These are phyloP conservation scores for Menidia menidia DNA, from an alignment of 2,797 vertebrate genomes.

Conservation along the genomic window DNA sequence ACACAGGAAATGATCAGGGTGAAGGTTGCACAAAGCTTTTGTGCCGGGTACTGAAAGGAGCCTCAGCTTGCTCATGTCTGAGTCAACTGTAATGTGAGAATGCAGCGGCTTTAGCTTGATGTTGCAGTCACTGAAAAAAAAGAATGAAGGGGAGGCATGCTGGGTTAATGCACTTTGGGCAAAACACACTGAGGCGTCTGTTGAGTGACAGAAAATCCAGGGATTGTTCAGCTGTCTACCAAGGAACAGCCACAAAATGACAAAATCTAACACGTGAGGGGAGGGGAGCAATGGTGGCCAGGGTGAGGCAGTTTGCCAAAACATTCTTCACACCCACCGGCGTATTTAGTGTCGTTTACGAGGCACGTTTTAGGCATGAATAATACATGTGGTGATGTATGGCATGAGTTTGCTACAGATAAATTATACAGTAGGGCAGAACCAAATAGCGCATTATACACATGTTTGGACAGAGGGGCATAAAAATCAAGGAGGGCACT, in stretches of 20 bases:
- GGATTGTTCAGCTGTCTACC: constrained; percentile 74
- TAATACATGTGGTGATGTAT: constrained; percentile 75
- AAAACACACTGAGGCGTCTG: constrained; percentile 49
- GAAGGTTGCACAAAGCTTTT: constrained; percentile 59
- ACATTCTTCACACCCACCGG: constrained; percentile 60
- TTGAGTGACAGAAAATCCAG: constrained; percentile 63
- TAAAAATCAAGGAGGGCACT: constrained; percentile 57
- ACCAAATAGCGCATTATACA: constrained; percentile 50
- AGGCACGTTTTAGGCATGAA: constrained; percentile 74
- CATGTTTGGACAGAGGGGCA: constrained; percentile 58
- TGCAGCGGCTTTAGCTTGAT: constrained; percentile 41
- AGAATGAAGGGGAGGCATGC: constrained; percentile 16
- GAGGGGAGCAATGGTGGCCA: constrained; percentile 7
- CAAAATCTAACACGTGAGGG: constrained; percentile 41
- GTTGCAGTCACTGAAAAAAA: constrained; percentile 28
- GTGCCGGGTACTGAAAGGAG: constrained; percentile 56
- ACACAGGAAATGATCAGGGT: constrained; percentile 43
- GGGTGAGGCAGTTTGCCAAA: constrained; percentile 60
- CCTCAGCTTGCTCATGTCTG: constrained; percentile 46
- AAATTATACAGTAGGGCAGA: constrained; percentile 59
- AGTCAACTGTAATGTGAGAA: constrained; percentile 69
- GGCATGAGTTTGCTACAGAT: constrained; percentile 45
- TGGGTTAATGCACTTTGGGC: constrained; percentile 58
- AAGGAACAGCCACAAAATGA: constrained; percentile 57
- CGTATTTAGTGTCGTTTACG: constrained; percentile 71